These are phyloP conservation scores for Aspidoscelis tigris DNA, from an alignment of 2,113 vertebrate species.

Conservation along the genomic window DNA sequence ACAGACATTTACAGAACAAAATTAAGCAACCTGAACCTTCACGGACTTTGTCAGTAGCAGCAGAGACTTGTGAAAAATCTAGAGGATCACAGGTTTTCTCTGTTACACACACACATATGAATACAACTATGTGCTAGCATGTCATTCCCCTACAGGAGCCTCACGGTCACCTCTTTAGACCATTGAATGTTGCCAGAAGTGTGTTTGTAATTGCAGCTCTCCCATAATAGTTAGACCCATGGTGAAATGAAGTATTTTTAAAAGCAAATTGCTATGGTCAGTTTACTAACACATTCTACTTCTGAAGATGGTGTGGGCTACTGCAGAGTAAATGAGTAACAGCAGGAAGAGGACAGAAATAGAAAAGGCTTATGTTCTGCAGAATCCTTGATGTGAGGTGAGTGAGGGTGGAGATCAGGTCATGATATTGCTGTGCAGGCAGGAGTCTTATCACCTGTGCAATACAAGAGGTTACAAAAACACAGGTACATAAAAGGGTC, in stretches of 20 bases:
- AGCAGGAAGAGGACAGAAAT: neutral
- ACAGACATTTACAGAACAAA: too few species aligned
- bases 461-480: neutral
- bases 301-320: neutral
- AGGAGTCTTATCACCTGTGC: neutral
- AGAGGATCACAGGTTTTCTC: too few species aligned
- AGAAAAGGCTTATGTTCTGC: neutral
- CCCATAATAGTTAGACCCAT: neutral
- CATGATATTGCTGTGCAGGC: neutral
- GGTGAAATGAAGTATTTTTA: neutral
- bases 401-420: neutral
- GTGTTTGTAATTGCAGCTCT: neutral
- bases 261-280: slow-evolving; percentile 5
- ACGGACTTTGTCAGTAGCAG: too few species aligned
- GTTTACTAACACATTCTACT: slow-evolving; percentile 3
- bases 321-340: slow-evolving; percentile 5
- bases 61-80: too few species aligned
- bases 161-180: neutral
- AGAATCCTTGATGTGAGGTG: neutral
- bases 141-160: neutral
- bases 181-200: neutral
- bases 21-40: too few species aligned
- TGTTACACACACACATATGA: neutral
- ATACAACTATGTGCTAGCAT: neutral
- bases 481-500: too few species aligned